Base-by-base conservation (phyloP, 2,113 vertebrate genomes). In the Dicerorhinus sumatrensis region DNA sequence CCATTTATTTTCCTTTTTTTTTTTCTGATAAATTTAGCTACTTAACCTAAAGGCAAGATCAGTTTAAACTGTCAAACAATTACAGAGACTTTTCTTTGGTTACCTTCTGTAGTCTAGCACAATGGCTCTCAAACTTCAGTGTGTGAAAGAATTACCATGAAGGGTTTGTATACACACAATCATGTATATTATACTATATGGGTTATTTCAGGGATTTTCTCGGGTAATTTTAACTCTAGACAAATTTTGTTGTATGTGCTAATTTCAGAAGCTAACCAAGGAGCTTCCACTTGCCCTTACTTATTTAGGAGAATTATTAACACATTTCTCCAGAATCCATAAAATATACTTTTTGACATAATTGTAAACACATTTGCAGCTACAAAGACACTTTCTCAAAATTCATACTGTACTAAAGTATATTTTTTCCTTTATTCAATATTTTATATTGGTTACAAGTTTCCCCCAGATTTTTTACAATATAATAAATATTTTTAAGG, bases 291-390 rank as follows among this genome's bases (percentile, higher is more conserved):
- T 67, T 63, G 27, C 27, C 31, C 56, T 62, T 84, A 54, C 31
- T 83, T 87, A 83, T 58, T 96, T 54, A 89, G 89, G n/a, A 85
- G 48, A 93, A 96, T 91, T 72, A 91, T 88, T 94, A 95, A 27
- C 48, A 94, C 82, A 62, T 95, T 94, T 81, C 33, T 7, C 18
- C 0, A 16, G 33, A 81, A 97, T 29, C 79, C 85, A 85, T 85
- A 90, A 89, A 94, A 25, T 91, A 58, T 14, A 6, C 10, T 0
- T 94, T 98, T 97, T 95, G 69, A 89, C 25, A 90, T 93, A 89
- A 88, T 88, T 86, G 77, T 83, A 93, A 46, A 58, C 23, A 33
- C 80, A 39, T 79, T 63, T 67, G 2, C n/a, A 93, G 29, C 82
- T 97, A 92, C 46, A 48, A 8, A 42, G 62, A 89, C 23, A 84